Base-by-base conservation (phyloP, 1,140 invertebrate species). In the Aporrectodea caliginosa region DNA sequence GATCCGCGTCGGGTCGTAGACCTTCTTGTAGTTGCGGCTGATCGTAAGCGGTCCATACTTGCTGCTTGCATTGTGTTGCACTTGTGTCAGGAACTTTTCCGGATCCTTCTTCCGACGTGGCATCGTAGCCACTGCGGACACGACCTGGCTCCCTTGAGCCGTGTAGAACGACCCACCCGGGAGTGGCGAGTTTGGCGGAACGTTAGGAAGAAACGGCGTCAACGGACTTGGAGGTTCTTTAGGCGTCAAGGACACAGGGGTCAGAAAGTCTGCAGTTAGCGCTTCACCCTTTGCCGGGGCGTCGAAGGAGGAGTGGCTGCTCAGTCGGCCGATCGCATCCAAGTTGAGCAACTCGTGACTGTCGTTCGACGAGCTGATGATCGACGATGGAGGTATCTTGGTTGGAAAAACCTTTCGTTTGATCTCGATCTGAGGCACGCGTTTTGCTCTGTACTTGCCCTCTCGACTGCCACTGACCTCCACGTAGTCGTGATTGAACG, bases 351-450 rank as follows among this genome's bases (percentile, higher is more conserved):
- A 81, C 43, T 85, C 84, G 35, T 85, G 84, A 80, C 83, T 84
- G 30, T 82, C 84, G 79, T 84, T 85, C 79, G 84, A 84, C 70
- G 85, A 86, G 79, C 84, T 86, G 16, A 85, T 82, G 6, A 86
- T 73, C 2, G 84, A 86, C 68, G 84, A 81, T 31, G 83, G 71
- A 6, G 43, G 43, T 34, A 76, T 70, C 34, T 78, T 32, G 31
- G 84, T 83, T 31, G 84, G 83, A 73, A 86, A 88, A 69, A 87
- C 83, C 81, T 88, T 88, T 16, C 87, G 82, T 78, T 87, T 86
- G 35, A 89, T 86, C 74, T 85, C 85, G 31, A 88, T 82, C 70
- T 85, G 84, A 68, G 88, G 87, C 31, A 74, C 75, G 77, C 82
- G 81, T 78, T 83, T 85, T 12, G 84, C 84, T 82, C 85, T 84